Base-by-base conservation (phyloP, 1,140 invertebrate species). In the Drosophila dunni region DNA sequence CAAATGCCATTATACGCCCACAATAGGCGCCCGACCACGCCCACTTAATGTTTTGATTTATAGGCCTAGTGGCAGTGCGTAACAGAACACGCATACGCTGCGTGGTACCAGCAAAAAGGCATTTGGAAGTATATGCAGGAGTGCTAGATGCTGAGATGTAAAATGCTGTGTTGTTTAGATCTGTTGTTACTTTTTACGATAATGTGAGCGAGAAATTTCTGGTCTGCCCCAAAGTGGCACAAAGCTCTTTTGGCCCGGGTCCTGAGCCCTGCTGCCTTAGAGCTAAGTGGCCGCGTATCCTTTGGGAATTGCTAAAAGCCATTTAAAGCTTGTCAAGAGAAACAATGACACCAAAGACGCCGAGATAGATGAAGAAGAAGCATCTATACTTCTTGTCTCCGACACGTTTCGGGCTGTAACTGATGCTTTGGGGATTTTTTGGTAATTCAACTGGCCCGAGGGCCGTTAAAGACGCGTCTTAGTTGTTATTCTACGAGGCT, bases 31-130 rank as follows among this genome's bases (percentile, higher is more conserved):
- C 48, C 11, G 17, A 71, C 56, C 74, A 81, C 84, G 84, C 80
- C 84, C 78, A 67, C n/a, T 89, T 90, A 89, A 89, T 89, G 84
- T 64, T 84, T 90, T 90, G 84, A 89, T 89, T 89, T 89, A 89
- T 89, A 48, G 60, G 40, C 82, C 72, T 67, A 60, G 29, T 4
- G 1, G 50, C 7, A 13, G n/a, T 33, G 50, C n/a, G 29, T 7
- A 29, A 24, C 56, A 48, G 42, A 56, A 68, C 34, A 40, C 46
- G 62, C 66, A 71, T 70, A 81, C 64, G 80, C 76, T 66, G 48
- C 54, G 34, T 54, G 51, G 51, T 54, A 54, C 51, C 34, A 38
- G 24, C 15, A 48, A 11, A 7, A 48, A 29, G 6, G 24, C 24
- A 29, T 2, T 29, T 29, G 3, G 6, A 6, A 29, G 24, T 29